Evolutionary conservation across 2,113 vertebrate genomes (phyloP), one percentile per base, ranked within the genome.

Genomic region (Nettapus auritus): DNA sequence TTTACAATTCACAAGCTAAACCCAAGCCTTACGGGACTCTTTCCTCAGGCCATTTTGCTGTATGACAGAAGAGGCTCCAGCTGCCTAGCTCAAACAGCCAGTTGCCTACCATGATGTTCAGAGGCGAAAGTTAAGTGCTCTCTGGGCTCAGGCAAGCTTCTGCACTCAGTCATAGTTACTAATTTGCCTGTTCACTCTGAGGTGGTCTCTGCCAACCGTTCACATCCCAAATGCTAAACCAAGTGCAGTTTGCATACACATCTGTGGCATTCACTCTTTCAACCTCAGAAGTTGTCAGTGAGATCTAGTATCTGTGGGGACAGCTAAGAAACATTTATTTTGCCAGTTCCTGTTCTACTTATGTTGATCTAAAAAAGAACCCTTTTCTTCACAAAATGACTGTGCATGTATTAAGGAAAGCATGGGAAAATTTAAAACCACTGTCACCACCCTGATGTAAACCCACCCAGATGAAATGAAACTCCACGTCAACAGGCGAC

Each of bases 101-200:
- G 73, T 31, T 75, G 79, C 76, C 52, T 34, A 83, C 73, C 73
- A 11, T 23, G 67, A 60, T 57, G 17, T 63, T 55, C 76, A 80
- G 6, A 82, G 88, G 46, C 71, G 60, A 79, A 57, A 84, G 94
- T 83, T 42, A 67, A 70, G 89, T 8, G 16, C 3, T 2, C 40
- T 80, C 46, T 38, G 60, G 93, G 53, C 71, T 93, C 71, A 87
- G 71, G n/a, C 52, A 88, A 89, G 66, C 79, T 52, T 90, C 81
- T 18, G 55, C 92, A 34, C 28, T 73, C 93, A 84, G 75, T 14
- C 8, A 40, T 6, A 46, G 52, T 56, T 21, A 80, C 69, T 28
- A 44, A 88, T 13, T 60, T 82, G 26, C 31, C 87, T 55, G 64
- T 71, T 91, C 69, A 81, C 48, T 42, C 46, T 14, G 33, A 52